A percentile compares a stretch with the other conserved stretches of the same genome.
phyloP scores from a whole-genome alignment of 2,113 vertebrate species.

The Drymodes brunneopygia region DNA sequence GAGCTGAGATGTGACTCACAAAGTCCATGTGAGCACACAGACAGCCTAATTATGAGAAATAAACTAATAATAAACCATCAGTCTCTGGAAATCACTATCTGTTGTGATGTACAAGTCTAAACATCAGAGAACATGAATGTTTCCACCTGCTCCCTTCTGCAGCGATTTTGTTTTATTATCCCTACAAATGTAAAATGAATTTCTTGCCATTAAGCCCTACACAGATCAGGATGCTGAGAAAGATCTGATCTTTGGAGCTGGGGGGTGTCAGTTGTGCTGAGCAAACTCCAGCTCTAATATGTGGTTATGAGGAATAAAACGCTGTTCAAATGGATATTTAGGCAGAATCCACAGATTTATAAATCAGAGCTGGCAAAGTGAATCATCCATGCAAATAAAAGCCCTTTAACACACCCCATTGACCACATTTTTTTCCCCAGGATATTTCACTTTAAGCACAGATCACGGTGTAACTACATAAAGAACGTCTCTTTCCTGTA shows the following conservation, averaged over 20 bases:
- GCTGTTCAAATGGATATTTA: neutral
- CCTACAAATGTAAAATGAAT: neutral
- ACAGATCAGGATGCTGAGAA: neutral
- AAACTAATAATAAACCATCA: slow-evolving; percentile 22
- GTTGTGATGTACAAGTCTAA: neutral
- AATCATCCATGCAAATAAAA: slow-evolving; percentile 12
- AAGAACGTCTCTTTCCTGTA: neutral
- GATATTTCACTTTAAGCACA: neutral
- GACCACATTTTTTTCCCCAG: neutral
- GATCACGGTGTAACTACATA: neutral
- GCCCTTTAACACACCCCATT: neutral
- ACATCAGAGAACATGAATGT: neutral
- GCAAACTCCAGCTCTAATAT: neutral
- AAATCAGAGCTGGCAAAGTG: neutral
- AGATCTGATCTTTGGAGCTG: neutral
- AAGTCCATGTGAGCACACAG: neutral
- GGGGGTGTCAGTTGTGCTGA: neutral
- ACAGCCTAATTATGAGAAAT: slow-evolving; percentile 32
- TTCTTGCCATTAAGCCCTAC: neutral
- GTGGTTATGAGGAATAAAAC: neutral
- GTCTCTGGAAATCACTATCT: neutral
- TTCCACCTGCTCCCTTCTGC: neutral
- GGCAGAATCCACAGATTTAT: neutral
- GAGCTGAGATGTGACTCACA: slow-evolving; percentile 37
- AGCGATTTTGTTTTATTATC: neutral